Evolutionary conservation across 2,888 invertebrate species (phyloP).

Genomic region (Hylaea fasciaria): DNA sequence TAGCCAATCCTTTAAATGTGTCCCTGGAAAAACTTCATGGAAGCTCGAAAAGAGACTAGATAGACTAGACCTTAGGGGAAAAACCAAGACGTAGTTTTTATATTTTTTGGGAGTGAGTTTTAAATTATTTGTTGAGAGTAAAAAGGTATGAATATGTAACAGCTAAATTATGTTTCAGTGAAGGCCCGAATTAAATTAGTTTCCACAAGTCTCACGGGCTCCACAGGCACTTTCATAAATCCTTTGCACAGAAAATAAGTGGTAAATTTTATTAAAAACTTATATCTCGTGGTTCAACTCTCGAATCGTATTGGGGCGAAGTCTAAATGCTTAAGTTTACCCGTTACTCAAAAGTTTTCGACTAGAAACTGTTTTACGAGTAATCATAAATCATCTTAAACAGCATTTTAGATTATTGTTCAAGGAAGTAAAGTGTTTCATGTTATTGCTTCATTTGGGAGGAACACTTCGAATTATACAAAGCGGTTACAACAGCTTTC

Average conservation of each 20-base stretch:
- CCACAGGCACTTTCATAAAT: slow-evolving; percentile 8
- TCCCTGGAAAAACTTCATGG: no score
- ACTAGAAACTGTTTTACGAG: slow-evolving; percentile 67
- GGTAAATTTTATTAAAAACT: slow-evolving; percentile 37
- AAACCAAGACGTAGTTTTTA: no score
- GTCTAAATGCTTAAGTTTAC: slow-evolving; percentile 52
- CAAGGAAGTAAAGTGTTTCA: neutral
- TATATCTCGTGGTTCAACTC: slow-evolving; percentile 30
- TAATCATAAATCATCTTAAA: slow-evolving; percentile 69
- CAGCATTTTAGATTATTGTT: slow-evolving; percentile 49
- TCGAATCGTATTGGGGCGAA: slow-evolving; percentile 41
- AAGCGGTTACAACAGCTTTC: no score
- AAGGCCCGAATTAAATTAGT: neutral
- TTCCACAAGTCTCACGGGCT: neutral
- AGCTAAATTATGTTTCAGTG: neutral
- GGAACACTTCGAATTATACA: neutral
- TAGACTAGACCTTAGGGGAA: no score
- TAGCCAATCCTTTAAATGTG: no score
- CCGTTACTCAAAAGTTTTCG: slow-evolving; percentile 73
- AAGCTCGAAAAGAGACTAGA: no score
- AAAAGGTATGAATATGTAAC: no score
- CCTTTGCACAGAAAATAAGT: slow-evolving; percentile 6
- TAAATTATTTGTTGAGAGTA: no score
- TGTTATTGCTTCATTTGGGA: neutral
- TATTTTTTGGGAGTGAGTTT: no score